Conservation (phyloP, 2,113 vertebrate species). For the Psammodynastes pulverulentus region DNA sequence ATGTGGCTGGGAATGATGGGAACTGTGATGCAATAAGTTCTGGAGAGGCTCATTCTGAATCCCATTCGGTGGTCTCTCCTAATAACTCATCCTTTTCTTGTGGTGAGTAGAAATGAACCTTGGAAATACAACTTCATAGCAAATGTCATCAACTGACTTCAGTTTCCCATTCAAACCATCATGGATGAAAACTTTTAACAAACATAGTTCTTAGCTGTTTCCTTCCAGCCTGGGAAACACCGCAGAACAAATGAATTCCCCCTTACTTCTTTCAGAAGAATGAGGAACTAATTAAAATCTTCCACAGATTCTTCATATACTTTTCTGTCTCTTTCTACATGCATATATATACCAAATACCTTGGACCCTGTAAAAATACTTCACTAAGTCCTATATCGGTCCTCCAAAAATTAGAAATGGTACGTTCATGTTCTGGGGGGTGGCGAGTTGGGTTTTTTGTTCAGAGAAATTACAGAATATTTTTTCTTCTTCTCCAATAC, state of each 20-base stretch:
- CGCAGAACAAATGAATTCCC: neutral
- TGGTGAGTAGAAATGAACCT: neutral
- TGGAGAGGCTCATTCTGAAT: neutral
- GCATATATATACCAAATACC: neutral
- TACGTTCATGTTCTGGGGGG: neutral
- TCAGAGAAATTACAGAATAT: neutral
- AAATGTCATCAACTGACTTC: neutral
- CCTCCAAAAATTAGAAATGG: neutral
- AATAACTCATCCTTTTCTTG: neutral
- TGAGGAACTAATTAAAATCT: neutral
- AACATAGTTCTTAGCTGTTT: neutral
- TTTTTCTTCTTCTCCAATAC: neutral
- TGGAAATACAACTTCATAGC: neutral
- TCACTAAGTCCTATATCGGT: neutral
- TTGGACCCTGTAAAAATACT: neutral
- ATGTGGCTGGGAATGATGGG: neutral
- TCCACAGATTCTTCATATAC: neutral
- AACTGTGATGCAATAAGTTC: neutral
- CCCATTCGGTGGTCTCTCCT: neutral
- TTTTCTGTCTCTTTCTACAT: neutral
- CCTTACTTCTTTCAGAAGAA: neutral
- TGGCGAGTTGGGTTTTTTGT: neutral
- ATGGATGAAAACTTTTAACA: neutral
- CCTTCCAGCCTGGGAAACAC: neutral
- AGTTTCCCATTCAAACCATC: neutral